Percentiles rank a stretch among this genome's conserved stretches.
Evolutionary conservation across 2,797 vertebrate species (phyloP).

Genomic region (Pempheris klunzingeri): DNA sequence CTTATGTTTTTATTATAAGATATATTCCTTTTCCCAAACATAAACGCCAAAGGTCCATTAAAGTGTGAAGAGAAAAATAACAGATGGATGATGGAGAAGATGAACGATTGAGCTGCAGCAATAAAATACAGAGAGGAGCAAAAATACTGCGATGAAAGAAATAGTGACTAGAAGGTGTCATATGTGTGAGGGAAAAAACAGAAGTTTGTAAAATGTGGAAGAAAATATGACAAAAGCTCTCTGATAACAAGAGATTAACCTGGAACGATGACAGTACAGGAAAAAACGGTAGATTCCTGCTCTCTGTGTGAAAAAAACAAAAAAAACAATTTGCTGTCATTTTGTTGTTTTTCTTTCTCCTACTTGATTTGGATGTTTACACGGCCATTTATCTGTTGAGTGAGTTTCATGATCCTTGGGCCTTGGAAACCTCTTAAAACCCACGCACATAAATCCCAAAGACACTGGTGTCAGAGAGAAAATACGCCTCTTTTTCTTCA

Average conservation of each 20-base stretch:
- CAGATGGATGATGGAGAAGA: not conserved
- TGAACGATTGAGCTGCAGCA: slow-evolving; percentile 26
- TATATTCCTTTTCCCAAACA: slow-evolving; percentile 41
- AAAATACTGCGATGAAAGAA: slow-evolving; percentile 32
- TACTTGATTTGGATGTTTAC: slow-evolving; percentile 65
- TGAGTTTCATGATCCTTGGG: slow-evolving; percentile 66
- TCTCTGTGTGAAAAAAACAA: slow-evolving; percentile 19
- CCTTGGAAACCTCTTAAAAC: slow-evolving; percentile 59
- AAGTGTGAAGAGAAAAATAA: slow-evolving; percentile 52
- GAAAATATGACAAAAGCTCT: not conserved
- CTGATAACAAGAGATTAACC: slow-evolving; percentile 1
- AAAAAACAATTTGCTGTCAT: slow-evolving; percentile 29
- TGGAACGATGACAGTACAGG: not conserved
- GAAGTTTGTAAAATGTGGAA: slow-evolving; percentile 4
- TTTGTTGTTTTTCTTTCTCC: slow-evolving; percentile 60
- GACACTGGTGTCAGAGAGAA: slow-evolving; percentile 44
- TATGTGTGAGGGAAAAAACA: not conserved
- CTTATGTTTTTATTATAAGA: slow-evolving; percentile 48
- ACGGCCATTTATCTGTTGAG: slow-evolving; percentile 64
- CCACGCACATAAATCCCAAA: slow-evolving; percentile 52
- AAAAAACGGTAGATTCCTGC: slow-evolving; percentile 13
- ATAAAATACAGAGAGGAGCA: slow-evolving; percentile 25
- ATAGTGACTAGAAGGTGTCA: not conserved
- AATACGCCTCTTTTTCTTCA: slow-evolving; percentile 34
- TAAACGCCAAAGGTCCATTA: slow-evolving; percentile 40